Conservation (phyloP, 2,113 vertebrate species). For the Pelodiscus sinensis region DNA sequence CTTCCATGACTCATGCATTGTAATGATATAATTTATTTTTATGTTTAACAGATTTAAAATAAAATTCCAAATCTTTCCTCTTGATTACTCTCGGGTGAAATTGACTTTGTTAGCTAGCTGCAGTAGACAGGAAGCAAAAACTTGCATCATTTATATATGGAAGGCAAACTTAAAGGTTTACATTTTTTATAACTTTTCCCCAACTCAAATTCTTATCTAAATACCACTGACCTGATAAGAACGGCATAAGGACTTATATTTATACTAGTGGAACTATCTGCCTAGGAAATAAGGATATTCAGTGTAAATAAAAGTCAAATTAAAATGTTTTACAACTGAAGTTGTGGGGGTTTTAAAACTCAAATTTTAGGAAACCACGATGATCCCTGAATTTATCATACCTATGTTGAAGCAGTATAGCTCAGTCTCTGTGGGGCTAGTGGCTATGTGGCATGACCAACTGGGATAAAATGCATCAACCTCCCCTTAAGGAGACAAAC, state of each 20-base stretch:
- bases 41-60: constrained; percentile 38
- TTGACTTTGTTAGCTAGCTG: constrained; percentile 24
- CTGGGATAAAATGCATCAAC: background rate
- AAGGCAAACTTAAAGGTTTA: constrained; percentile 8
- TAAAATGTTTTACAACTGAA: background rate
- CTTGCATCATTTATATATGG: background rate
- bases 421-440: background rate
- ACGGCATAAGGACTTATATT: background rate
- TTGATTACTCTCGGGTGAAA: constrained; percentile 31
- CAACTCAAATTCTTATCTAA: background rate
- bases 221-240: background rate
- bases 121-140: background rate
- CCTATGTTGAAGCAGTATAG: background rate
- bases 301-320: background rate
- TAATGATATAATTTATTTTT: background rate
- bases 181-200: background rate
- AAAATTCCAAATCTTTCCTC: constrained; percentile 26
- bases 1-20: background rate
- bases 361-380: background rate
- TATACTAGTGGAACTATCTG: background rate
- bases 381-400: background rate
- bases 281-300: background rate
- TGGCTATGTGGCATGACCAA: background rate
- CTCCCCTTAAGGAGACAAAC: background rate
- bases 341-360: background rate